Evolutionary conservation across 2,113 vertebrate species (phyloP).

Genomic region (Aleadryas rufinucha): DNA sequence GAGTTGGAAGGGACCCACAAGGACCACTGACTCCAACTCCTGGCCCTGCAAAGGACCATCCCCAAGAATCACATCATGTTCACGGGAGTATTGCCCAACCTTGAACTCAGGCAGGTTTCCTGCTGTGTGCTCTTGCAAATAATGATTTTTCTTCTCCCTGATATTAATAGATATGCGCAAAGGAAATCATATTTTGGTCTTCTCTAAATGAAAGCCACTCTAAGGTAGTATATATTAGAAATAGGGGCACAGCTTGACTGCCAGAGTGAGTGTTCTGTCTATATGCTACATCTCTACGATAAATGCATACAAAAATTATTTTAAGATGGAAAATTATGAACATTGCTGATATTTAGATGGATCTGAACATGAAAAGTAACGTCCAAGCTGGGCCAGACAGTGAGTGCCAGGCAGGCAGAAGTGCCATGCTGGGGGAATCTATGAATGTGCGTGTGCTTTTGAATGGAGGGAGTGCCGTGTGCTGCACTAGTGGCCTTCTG

Average conservation of each 20-base stretch:
- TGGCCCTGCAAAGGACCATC: not conserved
- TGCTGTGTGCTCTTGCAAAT: not conserved
- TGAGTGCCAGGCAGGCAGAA: not conserved
- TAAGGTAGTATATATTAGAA: not conserved
- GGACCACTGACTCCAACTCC: fast-evolving
- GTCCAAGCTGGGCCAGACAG: not conserved
- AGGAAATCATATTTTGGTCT: not conserved
- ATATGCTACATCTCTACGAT: not conserved
- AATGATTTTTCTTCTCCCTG: not conserved
- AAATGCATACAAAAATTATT: not conserved
- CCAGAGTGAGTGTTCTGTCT: not conserved
- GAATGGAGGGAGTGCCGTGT: fast-evolving
- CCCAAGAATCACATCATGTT: not conserved
- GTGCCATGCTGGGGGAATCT: fast-evolving
- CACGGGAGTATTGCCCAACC: fast-evolving
- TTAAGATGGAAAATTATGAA: not conserved
- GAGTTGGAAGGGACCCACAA: not conserved
- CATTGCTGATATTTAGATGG: not conserved
- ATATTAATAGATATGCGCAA: not conserved
- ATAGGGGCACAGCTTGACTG: not conserved
- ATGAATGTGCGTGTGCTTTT: fast-evolving
- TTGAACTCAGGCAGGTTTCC: not conserved
- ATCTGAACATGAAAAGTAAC: not conserved
- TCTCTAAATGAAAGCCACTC: not conserved
- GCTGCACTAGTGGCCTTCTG: not conserved